These are phyloP conservation scores for Colistium nudipinnis DNA, from an alignment of 2,113 vertebrate species.

Conservation along the genomic window DNA sequence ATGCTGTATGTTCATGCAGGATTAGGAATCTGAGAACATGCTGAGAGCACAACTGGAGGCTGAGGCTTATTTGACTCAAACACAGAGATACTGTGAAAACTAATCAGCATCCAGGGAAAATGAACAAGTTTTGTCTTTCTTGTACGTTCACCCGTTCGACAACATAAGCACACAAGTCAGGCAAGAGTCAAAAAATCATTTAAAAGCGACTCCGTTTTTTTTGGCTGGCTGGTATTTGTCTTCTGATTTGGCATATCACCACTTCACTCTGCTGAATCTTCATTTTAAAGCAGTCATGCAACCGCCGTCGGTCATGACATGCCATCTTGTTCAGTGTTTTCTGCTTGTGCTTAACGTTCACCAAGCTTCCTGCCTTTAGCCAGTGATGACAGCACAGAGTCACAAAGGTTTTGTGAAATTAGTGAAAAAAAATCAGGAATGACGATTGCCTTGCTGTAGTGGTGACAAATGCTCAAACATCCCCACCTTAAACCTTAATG, in stretches of 20 bases:
- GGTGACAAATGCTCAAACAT: no score
- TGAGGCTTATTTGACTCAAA: conserved; percentile 21
- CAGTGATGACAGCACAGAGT: conserved; percentile 10
- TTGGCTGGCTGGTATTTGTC: conserved; percentile 40
- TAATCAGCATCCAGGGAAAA: conserved; percentile 31
- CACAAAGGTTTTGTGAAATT: conserved; percentile 44
- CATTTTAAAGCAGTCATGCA: conserved; percentile 41
- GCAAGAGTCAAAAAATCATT: conserved; percentile 40
- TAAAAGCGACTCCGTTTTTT: conserved; percentile 26
- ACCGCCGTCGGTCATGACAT: conserved; percentile 45
- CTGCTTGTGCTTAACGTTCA: conserved; percentile 76
- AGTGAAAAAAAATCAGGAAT: no score
- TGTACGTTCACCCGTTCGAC: conserved; percentile 14
- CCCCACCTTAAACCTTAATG: neutral
- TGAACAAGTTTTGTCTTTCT: conserved; percentile 15
- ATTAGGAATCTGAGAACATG: conserved; percentile 20
- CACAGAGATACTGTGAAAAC: conserved; percentile 2
- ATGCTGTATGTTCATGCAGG: neutral
- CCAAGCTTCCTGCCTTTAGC: conserved; percentile 68
- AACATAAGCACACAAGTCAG: conserved; percentile 20
- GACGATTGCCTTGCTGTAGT: no score
- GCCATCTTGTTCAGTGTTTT: conserved; percentile 73
- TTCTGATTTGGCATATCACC: conserved; percentile 53
- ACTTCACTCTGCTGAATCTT: conserved; percentile 46
- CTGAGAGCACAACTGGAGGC: conserved; percentile 35